Base-by-base conservation (phyloP, 2,888 invertebrate species). In the Hirtodrosophila trivittata region DNA sequence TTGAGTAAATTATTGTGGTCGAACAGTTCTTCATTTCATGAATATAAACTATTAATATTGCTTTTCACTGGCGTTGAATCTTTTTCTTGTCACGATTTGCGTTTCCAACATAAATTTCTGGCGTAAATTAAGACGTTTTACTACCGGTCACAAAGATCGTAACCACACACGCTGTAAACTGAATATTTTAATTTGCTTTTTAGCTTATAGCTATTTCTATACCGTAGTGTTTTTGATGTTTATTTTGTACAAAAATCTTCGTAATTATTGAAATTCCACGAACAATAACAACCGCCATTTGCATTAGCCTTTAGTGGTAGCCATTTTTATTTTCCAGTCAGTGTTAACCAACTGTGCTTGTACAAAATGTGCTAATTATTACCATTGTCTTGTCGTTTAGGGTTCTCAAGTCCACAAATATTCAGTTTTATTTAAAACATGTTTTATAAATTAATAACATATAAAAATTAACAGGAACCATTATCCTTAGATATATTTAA, bases 261-360 rank as follows among this genome's bases (percentile, higher is more conserved):
- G 81, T 78, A 87, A 77, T 76, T 86, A 84, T 82, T 83, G 81
- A 86, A 89, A 85, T 89, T 88, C 87, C 95, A 97, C 97, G 97
- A 97, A 97, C 97, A 97, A 97, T 97, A 97, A 97, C 96, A 95
- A 96, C 95, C 97, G 97, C 97, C 97, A 97, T 97, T 97, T 97
- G 96, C 96, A 96, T 96, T 97, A 77, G 83, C 78, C 82, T 88
- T 84, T 77, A 78, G 80, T 87, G 86, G 87, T 87, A 85, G 82
- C 82, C 82, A 82, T 82, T 86, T 82, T 82, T 82, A 85, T 87
- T 82, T 82, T 82, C 87, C 87, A 82, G 83, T 58, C 83, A 66
- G 73, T 85, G 83, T 56, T 75, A 35, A 47, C 86, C 70, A 56
- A 56, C 10, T 39, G 38, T 35, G 37, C 12, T 30, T 16, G 7